A percentile compares a stretch with the other conserved stretches of the same genome.
Evolutionary conservation across 2,888 invertebrate genomes (phyloP).

Genomic region (Lasioglossum villosulum): DNA sequence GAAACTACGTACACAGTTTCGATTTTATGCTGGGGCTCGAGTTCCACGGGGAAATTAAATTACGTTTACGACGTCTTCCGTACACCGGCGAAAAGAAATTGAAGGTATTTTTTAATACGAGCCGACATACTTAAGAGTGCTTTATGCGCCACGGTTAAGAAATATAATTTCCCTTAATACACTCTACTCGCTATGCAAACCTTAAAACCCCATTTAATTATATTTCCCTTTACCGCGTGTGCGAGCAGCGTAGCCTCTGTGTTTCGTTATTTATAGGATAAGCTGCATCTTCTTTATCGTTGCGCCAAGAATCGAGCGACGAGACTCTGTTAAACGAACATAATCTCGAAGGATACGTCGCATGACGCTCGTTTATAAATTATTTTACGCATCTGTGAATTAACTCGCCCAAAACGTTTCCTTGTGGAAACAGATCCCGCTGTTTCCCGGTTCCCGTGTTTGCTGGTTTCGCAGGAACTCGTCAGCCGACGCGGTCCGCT

Average conservation of each 20-base stretch:
- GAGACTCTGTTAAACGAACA: not conserved
- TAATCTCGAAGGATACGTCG: not conserved
- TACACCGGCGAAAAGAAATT: slow-evolving; percentile 39
- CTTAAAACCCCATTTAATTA: slow-evolving; percentile 46
- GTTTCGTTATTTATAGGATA: not conserved
- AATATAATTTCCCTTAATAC: slow-evolving; percentile 55
- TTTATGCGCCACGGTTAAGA: slow-evolving; percentile 41
- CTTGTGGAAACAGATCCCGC: not conserved
- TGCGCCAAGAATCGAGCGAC: not conserved
- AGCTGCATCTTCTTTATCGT: not conserved
- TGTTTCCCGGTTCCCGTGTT: not conserved
- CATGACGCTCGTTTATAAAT: too few relatives aligned
- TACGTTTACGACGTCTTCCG: slow-evolving; percentile 50
- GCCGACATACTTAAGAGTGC: slow-evolving; percentile 47
- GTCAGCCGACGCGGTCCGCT: not conserved
- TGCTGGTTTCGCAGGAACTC: not conserved
- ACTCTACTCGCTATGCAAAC: slow-evolving; percentile 16
- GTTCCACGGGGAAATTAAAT: slow-evolving; percentile 58
- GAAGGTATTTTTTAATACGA: slow-evolving; percentile 58
- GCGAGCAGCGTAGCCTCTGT: not conserved
- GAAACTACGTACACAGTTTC: slow-evolving; percentile 42
- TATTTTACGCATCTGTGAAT: not conserved
- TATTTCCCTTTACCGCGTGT: slow-evolving; percentile 21
- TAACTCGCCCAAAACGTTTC: not conserved
- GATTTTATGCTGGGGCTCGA: slow-evolving; percentile 35